Evolutionary conservation across 2,797 vertebrate genomes (phyloP).

Genomic region (Siniperca scherzeri): DNA sequence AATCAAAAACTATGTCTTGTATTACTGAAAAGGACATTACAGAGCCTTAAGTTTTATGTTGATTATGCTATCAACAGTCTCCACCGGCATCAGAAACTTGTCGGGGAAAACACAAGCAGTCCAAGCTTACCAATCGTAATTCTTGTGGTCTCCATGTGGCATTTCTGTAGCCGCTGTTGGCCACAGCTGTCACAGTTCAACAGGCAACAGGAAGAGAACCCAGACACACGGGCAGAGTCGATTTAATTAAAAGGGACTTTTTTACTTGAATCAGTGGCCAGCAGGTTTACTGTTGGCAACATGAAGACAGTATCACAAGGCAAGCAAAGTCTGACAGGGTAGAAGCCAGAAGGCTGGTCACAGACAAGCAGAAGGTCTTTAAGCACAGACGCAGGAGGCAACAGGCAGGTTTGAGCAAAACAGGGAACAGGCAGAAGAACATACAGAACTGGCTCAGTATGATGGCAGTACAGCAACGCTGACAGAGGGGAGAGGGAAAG

Average conservation of each 20-base stretch:
- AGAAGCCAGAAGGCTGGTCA: background rate
- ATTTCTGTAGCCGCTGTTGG: background rate
- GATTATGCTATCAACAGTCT: background rate
- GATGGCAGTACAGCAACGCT: background rate
- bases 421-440: background rate
- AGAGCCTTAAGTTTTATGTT: background rate
- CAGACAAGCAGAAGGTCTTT: background rate
- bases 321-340: conserved; percentile 2
- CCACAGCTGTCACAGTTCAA: background rate
- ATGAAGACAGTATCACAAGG: background rate
- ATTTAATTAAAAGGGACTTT: background rate
- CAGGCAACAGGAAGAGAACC: background rate
- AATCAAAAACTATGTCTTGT: too few species aligned
- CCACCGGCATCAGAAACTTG: too few species aligned
- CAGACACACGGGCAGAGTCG: background rate
- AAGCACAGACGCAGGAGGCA: background rate
- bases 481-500: background rate
- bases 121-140: background rate
- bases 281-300: background rate
- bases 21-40: background rate
- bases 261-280: background rate
- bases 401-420: too few species aligned
- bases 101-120: background rate
- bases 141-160: background rate
- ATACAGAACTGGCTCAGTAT: background rate